Percentiles rank a stretch among this genome's conserved stretches.
Evolutionary conservation across 2,113 vertebrate species (phyloP).

Genomic region (Mesocricetus auratus): DNA sequence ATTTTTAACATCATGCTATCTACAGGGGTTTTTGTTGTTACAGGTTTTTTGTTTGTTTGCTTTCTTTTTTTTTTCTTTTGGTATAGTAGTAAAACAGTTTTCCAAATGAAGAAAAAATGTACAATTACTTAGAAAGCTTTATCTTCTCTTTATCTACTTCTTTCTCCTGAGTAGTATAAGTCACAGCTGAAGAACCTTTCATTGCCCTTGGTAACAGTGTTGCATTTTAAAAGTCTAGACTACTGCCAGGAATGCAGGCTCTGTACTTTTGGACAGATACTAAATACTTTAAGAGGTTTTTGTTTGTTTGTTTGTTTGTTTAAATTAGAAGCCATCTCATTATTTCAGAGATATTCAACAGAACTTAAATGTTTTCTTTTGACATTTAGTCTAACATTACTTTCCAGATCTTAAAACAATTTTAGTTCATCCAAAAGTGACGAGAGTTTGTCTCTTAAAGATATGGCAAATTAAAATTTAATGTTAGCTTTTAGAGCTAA

Average conservation of each 20-base stretch:
- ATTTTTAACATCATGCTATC: neutral
- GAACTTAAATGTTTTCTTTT: neutral
- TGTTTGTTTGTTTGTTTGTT: neutral
- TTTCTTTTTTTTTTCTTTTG: neutral
- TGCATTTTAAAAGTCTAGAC: neutral
- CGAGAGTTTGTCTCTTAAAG: neutral
- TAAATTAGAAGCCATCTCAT: neutral
- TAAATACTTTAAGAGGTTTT: neutral
- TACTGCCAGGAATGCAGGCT: neutral
- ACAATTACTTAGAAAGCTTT: neutral
- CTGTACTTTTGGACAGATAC: neutral
- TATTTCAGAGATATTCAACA: neutral
- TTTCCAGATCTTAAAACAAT: neutral
- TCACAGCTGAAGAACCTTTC: neutral
- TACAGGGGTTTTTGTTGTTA: no score
- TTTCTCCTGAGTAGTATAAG: neutral
- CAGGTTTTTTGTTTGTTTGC: no score
- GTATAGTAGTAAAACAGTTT: neutral
- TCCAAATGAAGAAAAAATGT: neutral
- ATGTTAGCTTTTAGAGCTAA: conserved; percentile 10
- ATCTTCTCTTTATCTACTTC: neutral
- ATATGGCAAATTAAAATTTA: neutral
- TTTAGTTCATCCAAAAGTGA: neutral
- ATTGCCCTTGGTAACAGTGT: neutral
- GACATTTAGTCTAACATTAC: neutral